Evolutionary conservation across 2,888 invertebrate species (phyloP).

Genomic region (Antheraea assamensis): DNA sequence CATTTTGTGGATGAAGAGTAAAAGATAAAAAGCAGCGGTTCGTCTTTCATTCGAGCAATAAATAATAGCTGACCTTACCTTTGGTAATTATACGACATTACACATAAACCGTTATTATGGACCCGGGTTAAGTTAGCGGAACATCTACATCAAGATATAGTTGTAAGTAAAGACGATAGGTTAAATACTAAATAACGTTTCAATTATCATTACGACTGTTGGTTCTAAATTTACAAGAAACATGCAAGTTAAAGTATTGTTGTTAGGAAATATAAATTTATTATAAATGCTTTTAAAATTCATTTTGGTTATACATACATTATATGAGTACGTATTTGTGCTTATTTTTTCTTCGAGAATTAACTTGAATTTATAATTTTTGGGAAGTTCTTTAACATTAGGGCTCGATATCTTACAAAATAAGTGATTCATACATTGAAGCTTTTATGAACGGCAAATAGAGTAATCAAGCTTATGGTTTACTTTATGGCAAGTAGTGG

Average conservation of each 20-base stretch:
- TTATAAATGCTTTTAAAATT: not conserved
- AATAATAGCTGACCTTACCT: not conserved
- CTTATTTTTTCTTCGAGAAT: too few relatives aligned
- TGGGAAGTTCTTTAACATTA: too few relatives aligned
- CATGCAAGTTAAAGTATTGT: not conserved
- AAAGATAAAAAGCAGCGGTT: not conserved
- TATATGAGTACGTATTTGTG: not conserved
- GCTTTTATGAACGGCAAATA: not conserved
- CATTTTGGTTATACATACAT: not conserved
- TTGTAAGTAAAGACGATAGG: not conserved
- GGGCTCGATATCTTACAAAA: too few relatives aligned
- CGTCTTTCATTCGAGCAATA: not conserved
- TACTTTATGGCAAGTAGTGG: not conserved
- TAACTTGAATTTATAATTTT: too few relatives aligned
- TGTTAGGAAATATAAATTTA: not conserved
- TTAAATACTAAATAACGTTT: not conserved
- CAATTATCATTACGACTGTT: not conserved
- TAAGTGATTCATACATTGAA: not conserved
- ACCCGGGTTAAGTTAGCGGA: not conserved
- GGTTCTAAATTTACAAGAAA: too few relatives aligned
- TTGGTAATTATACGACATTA: not conserved
- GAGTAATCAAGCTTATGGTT: not conserved
- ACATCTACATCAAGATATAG: not conserved
- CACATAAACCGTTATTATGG: not conserved
- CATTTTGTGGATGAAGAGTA: not conserved